Conservation (phyloP, 2,797 vertebrate species). For the Chaunax sp. region DNA sequence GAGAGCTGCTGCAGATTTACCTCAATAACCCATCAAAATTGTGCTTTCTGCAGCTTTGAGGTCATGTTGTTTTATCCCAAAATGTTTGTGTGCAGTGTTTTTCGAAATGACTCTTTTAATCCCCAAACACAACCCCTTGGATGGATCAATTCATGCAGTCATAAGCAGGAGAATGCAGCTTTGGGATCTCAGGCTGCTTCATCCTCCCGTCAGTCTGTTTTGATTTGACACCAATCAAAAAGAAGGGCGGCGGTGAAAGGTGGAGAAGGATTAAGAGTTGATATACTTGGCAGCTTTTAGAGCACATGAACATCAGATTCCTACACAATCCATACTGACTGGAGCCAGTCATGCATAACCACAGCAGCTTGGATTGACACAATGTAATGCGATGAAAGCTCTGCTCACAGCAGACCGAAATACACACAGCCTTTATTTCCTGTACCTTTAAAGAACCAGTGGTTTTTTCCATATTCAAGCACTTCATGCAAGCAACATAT, state of each 20-base stretch:
- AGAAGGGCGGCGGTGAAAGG: slow-evolving; percentile 8
- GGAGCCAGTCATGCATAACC: neutral
- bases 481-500: no score
- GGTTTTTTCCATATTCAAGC: no score
- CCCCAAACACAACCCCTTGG: slow-evolving; percentile 26
- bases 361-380: neutral
- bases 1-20: slow-evolving; percentile 28
- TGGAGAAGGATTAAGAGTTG: slow-evolving; percentile 6
- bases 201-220: neutral
- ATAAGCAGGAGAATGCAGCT: slow-evolving; percentile 49
- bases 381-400: slow-evolving; percentile 32
- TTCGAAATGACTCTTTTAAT: slow-evolving; percentile 44
- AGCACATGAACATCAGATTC: slow-evolving; percentile 4
- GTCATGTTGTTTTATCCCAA: slow-evolving; percentile 10
- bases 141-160: slow-evolving; percentile 44
- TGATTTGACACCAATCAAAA: neutral
- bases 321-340: slow-evolving; percentile 26
- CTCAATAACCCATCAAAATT: slow-evolving; percentile 11
- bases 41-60: slow-evolving; percentile 19
- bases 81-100: slow-evolving; percentile 23
- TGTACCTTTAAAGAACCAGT: slow-evolving; percentile 5
- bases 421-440: slow-evolving; percentile 6
- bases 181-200: slow-evolving; percentile 12
- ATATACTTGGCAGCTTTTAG: slow-evolving; percentile 18
- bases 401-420: neutral